Evolutionary conservation across 1,140 invertebrate species (phyloP), one percentile per base, ranked within the genome.

Genomic region (Bombus waltoni): DNA sequence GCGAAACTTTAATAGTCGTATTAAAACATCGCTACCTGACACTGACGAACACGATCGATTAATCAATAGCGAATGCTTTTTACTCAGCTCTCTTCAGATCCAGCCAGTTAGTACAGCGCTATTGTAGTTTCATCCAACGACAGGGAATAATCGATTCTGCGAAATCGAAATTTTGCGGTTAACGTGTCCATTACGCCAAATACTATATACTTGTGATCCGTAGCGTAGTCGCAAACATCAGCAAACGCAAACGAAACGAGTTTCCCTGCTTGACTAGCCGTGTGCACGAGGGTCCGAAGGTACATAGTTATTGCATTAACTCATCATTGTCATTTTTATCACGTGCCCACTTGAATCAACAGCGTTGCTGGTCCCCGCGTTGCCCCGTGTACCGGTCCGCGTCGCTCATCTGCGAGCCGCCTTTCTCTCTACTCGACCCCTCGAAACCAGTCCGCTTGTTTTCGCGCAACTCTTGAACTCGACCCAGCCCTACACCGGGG

Each of bases 311-410:
- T 94, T 94, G 94, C 94, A 95, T 95, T 95, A 95, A 93, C 93
- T 94, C 94, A 92, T 94, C 93, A 94, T 95, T 95, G 94, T 94
- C 93, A 95, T 95, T 94, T 95, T 95, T 94, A 94, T 94, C 94
- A 94, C 94, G 94, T 91, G 92, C 90, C 88, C 92, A 92, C 93
- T 94, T 93, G 93, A 93, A 94, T 93, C 91, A 93, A 94, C 93
- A 91, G 65, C 73, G 73, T 18, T 32, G 42, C 42, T 35, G 18
- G 74, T 57, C 72, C 75, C 40, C 79, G 71, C 62, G 71, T 42
- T 62, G 32, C 47, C 59, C 80, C 53, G 6, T 22, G 65, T 22
- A 42, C 42, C 3, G 40, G n/a, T 8, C 38, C 81, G 65, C 65
- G 59, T 76, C 83, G 72, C 73, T 88, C 87, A 81, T 83, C 82